Base-by-base conservation (phyloP, 2,888 invertebrate genomes). In the Sisyra nigra region DNA sequence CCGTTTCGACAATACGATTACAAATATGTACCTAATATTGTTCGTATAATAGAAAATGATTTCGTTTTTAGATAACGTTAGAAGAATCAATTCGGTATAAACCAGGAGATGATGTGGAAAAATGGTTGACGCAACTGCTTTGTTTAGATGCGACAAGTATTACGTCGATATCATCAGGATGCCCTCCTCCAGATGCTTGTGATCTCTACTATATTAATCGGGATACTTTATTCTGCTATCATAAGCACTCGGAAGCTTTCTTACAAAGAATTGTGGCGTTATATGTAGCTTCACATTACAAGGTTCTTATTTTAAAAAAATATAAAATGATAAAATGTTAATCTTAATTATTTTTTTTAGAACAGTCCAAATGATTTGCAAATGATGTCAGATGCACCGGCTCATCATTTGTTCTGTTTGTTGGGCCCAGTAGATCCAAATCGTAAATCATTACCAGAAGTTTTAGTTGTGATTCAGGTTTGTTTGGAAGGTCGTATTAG, bases 341-440 rank as follows among this genome's bases (percentile, higher is more conserved):
- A n/a, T n/a, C n/a, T n/a, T n/a, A n/a, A 17, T 37, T 31, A 29
- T 38, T 42, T 46, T 48, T 55, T 55, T 43, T 62, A 85, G 79
- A 99, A 98, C 67, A 88, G 88, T 44, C 98, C 98, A 0, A 96
- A 99, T 65, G 98, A 99, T 68, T 69, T 98, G 34, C 97, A 98
- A 67, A 80, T 98, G 74, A 74, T 99, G 67, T 92, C 96, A 10
- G 98, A 99, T 65, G 97, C 98, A 11, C 97, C 98, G 0, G 94
- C 94, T 1, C 98, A 99, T 66, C 89, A 94, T 60, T 63, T 99
- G 44, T 99, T 97, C 66, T 94, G 93, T 50, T 67, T 99, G 32
- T 68, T 97, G 48, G 86, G 87, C 0, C 96, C 97, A 0, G 76
- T 89, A 1, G 73, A 81, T 53, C 69, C 79, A 0, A 74, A 75